These are phyloP conservation scores for Helicoverpa armigera DNA, from an alignment of 1,140 invertebrate genomes.

Conservation along the genomic window DNA sequence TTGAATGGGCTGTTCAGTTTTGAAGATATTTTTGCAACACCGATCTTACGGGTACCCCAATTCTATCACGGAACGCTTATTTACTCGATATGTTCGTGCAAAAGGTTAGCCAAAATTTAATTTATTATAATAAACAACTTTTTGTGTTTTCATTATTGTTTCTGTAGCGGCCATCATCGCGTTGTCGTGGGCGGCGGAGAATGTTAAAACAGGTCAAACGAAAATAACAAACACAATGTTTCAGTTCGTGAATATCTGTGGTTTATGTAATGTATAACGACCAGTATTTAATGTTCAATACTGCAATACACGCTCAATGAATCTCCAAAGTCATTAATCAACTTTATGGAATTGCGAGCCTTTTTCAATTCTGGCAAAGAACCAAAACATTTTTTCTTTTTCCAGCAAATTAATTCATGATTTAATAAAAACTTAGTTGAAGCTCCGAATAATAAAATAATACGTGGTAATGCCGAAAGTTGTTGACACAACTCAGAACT, in stretches of 20 bases:
- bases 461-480: not conserved
- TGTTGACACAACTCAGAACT: slow-evolving; percentile 13
- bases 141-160: slow-evolving; percentile 8
- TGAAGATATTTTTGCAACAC: too few relatives aligned
- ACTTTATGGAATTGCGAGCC: not conserved
- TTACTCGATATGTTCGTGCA: too few relatives aligned
- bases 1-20: not conserved
- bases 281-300: not conserved
- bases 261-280: slow-evolving; percentile 6
- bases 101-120: not conserved
- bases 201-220: slow-evolving; percentile 43
- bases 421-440: slow-evolving; percentile 12
- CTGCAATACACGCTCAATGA: not conserved
- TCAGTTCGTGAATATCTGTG: slow-evolving; percentile 12
- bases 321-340: not conserved
- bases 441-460: slow-evolving; percentile 31
- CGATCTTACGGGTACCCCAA: too few relatives aligned
- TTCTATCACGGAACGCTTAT: too few relatives aligned
- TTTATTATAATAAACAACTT: not conserved
- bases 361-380: not conserved
- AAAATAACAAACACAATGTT: slow-evolving; percentile 44
- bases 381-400: slow-evolving; percentile 9
- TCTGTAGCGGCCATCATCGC: slow-evolving; percentile 20
- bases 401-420: slow-evolving; percentile 1
- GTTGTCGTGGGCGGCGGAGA: slow-evolving; percentile 23